phyloP scores from a whole-genome alignment of 2,888 invertebrate genomes.

The Charanyca ferruginea region DNA sequence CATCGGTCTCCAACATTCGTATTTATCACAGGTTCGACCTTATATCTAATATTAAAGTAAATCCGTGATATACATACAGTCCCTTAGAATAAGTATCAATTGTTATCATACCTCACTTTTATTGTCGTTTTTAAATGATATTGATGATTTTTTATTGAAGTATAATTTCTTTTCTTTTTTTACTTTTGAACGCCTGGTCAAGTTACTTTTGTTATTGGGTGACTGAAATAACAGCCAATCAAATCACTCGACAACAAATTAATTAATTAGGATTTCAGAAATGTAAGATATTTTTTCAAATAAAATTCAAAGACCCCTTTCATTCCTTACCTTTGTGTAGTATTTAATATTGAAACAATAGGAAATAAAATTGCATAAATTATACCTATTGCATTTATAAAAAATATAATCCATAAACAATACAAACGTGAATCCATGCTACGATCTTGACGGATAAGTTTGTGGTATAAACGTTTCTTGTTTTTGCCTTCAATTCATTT shows the following conservation, averaged over 20 bases:
- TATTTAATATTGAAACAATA: background rate
- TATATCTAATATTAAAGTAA: conserved; percentile 47
- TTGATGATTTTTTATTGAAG: background rate
- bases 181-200: background rate
- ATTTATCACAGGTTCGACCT: conserved; percentile 65
- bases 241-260: background rate
- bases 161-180: background rate
- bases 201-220: background rate
- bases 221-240: conserved; percentile 1
- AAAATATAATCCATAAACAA: conserved; percentile 14
- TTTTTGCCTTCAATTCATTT: conserved; percentile 25
- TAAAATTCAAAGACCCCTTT: background rate
- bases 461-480: conserved; percentile 15
- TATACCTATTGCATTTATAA: conserved; percentile 1
- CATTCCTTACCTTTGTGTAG: background rate
- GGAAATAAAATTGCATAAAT: conserved; percentile 16
- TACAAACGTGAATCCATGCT: conserved; percentile 33
- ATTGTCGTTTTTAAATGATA: conserved; percentile 14
- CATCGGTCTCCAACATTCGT: conserved; percentile 16
- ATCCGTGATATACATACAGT: conserved; percentile 32
- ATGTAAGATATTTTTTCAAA: background rate
- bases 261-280: background rate
- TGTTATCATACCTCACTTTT: conserved; percentile 6
- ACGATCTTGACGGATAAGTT: conserved; percentile 29
- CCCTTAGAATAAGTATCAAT: conserved; percentile 14